Conservation (phyloP, 2,797 vertebrate species). For the Chloroceryle amazona region DNA sequence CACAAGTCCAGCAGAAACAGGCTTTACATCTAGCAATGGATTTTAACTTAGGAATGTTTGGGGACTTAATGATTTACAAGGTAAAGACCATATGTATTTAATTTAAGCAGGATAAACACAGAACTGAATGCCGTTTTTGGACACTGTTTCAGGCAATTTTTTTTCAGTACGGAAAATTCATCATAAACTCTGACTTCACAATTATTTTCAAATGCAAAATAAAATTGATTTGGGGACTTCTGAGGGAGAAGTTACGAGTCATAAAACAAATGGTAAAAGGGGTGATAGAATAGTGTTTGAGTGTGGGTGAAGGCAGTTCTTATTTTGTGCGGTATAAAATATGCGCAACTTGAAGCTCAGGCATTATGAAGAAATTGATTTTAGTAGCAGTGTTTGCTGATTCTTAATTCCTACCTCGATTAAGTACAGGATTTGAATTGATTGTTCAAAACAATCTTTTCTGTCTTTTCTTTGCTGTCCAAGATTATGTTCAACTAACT, state of each 20-base stretch:
- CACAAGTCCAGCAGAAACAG: slow-evolving; percentile 14
- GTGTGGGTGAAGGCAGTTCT: background rate
- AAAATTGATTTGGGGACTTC: background rate
- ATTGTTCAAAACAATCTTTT: background rate
- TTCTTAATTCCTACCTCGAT: background rate
- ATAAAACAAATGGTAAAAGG: background rate
- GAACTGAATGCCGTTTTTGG: background rate
- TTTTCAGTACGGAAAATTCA: background rate
- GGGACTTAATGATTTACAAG: slow-evolving; percentile 24
- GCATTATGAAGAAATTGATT: background rate
- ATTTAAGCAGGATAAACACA: background rate
- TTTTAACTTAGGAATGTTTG: background rate
- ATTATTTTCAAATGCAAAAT: background rate
- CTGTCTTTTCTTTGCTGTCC: background rate
- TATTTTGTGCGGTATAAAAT: background rate
- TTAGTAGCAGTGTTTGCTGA: background rate
- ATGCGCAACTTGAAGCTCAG: background rate
- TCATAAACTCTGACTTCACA: background rate
- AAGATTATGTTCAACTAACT: background rate
- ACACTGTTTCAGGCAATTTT: background rate
- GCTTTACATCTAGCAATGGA: background rate
- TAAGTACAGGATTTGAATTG: background rate
- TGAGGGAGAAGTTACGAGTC: background rate
- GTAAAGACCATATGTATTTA: slow-evolving; percentile 10
- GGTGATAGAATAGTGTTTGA: background rate